A percentile compares a stretch with the other conserved stretches of the same genome.
Evolutionary conservation across 2,797 vertebrate genomes (phyloP).

Genomic region (Coccyzus lansbergi): DNA sequence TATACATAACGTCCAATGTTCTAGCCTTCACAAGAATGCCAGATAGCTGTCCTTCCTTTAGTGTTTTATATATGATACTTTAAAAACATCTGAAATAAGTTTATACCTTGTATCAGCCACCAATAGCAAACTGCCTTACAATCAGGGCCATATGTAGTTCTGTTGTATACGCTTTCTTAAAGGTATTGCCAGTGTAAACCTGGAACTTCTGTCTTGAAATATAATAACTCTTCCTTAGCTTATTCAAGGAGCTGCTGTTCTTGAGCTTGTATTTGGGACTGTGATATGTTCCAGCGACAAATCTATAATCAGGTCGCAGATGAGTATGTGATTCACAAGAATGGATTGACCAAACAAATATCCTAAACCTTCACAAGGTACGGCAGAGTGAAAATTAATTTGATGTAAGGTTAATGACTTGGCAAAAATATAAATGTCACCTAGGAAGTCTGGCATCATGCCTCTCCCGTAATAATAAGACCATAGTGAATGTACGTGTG

Average conservation of each 20-base stretch:
- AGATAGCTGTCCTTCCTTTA: slow-evolving; percentile 21
- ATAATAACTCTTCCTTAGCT: neutral
- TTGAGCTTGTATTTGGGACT: neutral
- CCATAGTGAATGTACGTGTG: neutral
- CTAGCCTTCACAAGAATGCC: slow-evolving; percentile 41
- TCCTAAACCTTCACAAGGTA: neutral
- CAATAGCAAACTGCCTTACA: neutral
- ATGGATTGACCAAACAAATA: neutral
- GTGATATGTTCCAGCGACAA: neutral
- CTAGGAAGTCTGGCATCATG: neutral
- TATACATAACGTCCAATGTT: slow-evolving; percentile 53
- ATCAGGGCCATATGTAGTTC: neutral
- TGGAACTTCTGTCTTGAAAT: neutral
- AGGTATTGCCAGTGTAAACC: neutral
- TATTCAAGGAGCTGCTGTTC: neutral
- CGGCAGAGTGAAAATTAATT: neutral
- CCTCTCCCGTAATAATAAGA: neutral
- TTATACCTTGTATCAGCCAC: neutral
- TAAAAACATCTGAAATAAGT: slow-evolving; percentile 30
- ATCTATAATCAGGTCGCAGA: neutral
- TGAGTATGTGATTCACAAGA: slow-evolving; percentile 12
- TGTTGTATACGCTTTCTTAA: neutral
- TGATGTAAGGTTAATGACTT: slow-evolving; percentile 8
- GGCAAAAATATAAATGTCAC: neutral
- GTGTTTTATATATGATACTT: slow-evolving; percentile 64